Conservation (phyloP, 2,113 vertebrate genomes). For the Falcunculus frontatus region DNA sequence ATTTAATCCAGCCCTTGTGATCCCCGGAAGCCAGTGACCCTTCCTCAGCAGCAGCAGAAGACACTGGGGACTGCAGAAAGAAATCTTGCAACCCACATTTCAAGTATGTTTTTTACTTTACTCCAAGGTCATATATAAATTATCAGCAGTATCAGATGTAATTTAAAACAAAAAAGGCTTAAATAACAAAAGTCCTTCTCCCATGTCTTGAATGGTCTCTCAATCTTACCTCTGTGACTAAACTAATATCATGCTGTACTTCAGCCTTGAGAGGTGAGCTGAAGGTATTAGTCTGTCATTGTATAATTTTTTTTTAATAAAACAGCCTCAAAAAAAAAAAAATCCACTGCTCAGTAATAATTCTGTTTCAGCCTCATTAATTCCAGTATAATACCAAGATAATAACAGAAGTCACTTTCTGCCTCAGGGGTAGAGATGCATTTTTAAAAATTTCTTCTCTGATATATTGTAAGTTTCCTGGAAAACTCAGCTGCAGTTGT, state of each 20-base stretch:
- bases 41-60: background rate
- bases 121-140: background rate
- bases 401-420: background rate
- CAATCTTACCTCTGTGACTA: background rate
- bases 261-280: background rate
- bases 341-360: background rate
- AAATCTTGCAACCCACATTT: background rate
- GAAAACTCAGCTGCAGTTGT: background rate
- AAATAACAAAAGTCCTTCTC: background rate
- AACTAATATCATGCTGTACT: background rate
- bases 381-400: background rate
- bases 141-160: background rate
- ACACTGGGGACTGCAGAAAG: background rate
- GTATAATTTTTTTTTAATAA: background rate
- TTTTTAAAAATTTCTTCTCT: background rate
- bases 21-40: background rate
- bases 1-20: background rate
- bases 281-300: background rate
- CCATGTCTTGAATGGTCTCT: background rate
- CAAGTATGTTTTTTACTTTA: background rate
- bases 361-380: background rate
- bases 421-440: background rate
- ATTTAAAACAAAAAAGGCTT: background rate
- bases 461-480: background rate
- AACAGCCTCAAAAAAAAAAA: background rate